Evolutionary conservation across 2,113 vertebrate species (phyloP).

Genomic region (Nothobranchius furzeri): DNA sequence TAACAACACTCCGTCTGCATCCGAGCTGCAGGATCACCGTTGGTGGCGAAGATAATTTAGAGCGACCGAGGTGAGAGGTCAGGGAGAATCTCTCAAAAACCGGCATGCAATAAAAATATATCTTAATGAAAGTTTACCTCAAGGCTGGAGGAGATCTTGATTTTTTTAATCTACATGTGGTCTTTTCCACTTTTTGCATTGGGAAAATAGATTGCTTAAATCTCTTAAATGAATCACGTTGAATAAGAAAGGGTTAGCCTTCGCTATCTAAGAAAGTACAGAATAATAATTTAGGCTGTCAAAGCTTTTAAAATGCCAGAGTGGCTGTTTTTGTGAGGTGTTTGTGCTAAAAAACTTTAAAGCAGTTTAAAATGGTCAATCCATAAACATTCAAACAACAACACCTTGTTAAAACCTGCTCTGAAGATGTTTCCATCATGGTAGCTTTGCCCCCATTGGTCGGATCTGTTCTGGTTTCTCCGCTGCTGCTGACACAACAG

Average conservation of each 20-base stretch:
- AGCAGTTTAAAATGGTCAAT: not conserved
- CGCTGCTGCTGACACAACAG: not conserved
- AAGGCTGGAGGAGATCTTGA: too few species aligned
- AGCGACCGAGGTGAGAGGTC: constrained; percentile 14
- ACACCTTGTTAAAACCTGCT: too few species aligned
- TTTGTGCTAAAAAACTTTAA: too few species aligned
- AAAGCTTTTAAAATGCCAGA: not conserved
- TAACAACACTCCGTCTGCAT: constrained; percentile 34
- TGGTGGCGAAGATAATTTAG: constrained; percentile 46
- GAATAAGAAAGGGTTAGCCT: not conserved
- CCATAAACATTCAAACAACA: too few species aligned
- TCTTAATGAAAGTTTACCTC: too few species aligned
- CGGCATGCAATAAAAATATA: not conserved
- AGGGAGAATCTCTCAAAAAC: constrained; percentile 29
- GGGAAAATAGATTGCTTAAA: not conserved
- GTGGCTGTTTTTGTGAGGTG: too few species aligned
- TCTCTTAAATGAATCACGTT: not conserved
- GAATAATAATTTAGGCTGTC: not conserved
- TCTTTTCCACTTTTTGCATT: too few species aligned
- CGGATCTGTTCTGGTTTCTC: too few species aligned
- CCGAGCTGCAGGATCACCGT: constrained; percentile 47
- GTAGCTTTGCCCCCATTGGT: too few species aligned
- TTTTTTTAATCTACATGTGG: too few species aligned
- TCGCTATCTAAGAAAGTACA: not conserved
- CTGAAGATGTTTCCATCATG: too few species aligned